Percentiles rank a stretch among this genome's conserved stretches.
Evolutionary conservation across 2,113 vertebrate genomes (phyloP).

Genomic region (Ginglymostoma cirratum): DNA sequence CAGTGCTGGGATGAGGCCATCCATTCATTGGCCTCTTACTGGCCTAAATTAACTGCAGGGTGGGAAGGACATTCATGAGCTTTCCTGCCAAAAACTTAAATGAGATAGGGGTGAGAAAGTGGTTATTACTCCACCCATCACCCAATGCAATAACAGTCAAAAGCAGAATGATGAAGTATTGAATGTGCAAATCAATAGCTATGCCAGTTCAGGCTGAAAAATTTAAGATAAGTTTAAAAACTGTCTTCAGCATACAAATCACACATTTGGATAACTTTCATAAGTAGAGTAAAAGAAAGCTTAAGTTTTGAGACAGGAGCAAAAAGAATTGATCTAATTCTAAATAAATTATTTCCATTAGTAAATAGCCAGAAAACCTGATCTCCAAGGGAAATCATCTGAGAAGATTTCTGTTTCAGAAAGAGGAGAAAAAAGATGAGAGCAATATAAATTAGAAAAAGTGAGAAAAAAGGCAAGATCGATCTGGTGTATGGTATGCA

Average conservation of each 20-base stretch:
- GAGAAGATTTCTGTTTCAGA: neutral
- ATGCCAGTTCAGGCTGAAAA: neutral
- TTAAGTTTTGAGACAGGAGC: neutral
- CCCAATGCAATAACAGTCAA: neutral
- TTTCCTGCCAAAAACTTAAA: too few relatives aligned
- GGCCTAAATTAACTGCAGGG: too few relatives aligned
- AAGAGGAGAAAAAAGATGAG: neutral
- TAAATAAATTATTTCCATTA: neutral
- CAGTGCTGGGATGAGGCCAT: too few relatives aligned
- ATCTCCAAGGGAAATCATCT: neutral
- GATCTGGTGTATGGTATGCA: neutral
- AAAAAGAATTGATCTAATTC: neutral
- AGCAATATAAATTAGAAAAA: neutral
- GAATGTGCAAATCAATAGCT: neutral
- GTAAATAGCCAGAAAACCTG: neutral
- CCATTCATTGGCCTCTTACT: too few relatives aligned
- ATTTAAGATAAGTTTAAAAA: neutral
- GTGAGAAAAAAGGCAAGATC: neutral
- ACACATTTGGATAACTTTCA: neutral
- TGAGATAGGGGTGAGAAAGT: too few relatives aligned
- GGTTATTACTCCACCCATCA: too few relatives aligned
- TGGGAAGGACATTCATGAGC: too few relatives aligned
- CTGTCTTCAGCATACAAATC: neutral
- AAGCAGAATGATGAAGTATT: neutral
- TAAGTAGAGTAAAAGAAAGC: neutral